These are phyloP conservation scores for Forficula auricularia DNA, from an alignment of 1,140 invertebrate species.

Conservation along the genomic window DNA sequence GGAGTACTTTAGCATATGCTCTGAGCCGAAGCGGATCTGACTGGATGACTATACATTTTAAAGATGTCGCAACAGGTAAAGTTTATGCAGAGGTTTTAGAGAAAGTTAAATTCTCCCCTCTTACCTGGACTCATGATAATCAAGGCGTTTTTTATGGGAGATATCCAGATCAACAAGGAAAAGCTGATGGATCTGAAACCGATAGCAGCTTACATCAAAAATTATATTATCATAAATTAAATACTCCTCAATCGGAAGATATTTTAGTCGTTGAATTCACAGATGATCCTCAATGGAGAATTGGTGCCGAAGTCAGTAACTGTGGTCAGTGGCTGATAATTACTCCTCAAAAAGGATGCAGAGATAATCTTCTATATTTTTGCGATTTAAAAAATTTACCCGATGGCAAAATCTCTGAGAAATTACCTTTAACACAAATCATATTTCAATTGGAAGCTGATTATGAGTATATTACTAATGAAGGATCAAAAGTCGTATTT, in stretches of 20 bases:
- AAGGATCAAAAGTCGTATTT: slow-evolving; percentile 66
- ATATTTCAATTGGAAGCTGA: slow-evolving; percentile 84
- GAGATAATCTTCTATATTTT: slow-evolving; percentile 76
- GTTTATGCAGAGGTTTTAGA: slow-evolving; percentile 77
- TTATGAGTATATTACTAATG: slow-evolving; percentile 87
- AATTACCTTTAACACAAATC: slow-evolving; percentile 50
- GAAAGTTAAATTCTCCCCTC: slow-evolving; percentile 77
- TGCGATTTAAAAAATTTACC: slow-evolving; percentile 42
- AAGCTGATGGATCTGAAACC: slow-evolving; percentile 79
- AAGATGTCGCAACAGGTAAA: slow-evolving; percentile 59
- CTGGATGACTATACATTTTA: slow-evolving; percentile 81
- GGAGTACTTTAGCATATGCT: slow-evolving; percentile 75
- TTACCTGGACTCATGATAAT: slow-evolving; percentile 91
- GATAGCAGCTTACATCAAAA: slow-evolving; percentile 77
- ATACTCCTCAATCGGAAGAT: slow-evolving; percentile 76
- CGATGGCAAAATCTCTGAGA: slow-evolving; percentile 37
- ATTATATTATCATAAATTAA: slow-evolving; percentile 78
- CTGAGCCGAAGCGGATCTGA: slow-evolving; percentile 85
- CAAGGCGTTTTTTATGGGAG: slow-evolving; percentile 86
- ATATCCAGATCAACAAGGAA: slow-evolving; percentile 62
- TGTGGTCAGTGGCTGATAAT: slow-evolving; percentile 80
- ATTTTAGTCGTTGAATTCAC: slow-evolving; percentile 78
- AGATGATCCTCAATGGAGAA: slow-evolving; percentile 79
- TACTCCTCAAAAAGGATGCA: slow-evolving; percentile 59
- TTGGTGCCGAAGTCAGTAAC: slow-evolving; percentile 66